A percentile compares a stretch with the other conserved stretches of the same genome.
Conservation (phyloP, 2,888 invertebrate species). For the Seira musarum region DNA sequence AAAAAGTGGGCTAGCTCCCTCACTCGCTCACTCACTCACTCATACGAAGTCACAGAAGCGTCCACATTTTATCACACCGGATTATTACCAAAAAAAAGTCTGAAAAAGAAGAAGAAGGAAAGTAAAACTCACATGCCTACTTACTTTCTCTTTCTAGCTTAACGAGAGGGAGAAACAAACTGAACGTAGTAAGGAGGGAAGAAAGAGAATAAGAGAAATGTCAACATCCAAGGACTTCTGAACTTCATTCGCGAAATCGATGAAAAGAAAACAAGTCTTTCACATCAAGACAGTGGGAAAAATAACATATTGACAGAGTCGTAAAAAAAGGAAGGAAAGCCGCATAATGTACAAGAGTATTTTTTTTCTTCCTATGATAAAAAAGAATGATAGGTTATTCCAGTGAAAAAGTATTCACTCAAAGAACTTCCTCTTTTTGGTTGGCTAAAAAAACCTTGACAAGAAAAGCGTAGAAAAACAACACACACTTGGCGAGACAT, state of each 20-base stretch:
- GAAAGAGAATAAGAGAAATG: constrained; percentile 35
- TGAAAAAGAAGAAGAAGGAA: constrained; percentile 33
- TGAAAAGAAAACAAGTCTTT: constrained; percentile 55
- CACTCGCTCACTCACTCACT: no score
- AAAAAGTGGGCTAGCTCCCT: no score
- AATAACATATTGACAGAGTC: constrained; percentile 48
- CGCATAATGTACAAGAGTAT: constrained; percentile 4
- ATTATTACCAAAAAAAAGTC: constrained; percentile 35
- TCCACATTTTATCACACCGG: constrained; percentile 30
- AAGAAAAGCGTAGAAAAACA: neutral
- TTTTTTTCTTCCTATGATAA: neutral
- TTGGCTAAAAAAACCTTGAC: constrained; percentile 11
- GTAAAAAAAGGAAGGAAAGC: constrained; percentile 5
- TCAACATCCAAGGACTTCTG: constrained; percentile 54
- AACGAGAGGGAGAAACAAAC: neutral
- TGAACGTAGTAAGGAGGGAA: no score
- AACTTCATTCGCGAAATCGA: constrained; percentile 52
- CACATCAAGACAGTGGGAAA: constrained; percentile 54
- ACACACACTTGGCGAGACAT: no score
- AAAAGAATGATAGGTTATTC: neutral
- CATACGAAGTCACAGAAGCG: constrained; percentile 23
- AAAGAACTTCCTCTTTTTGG: neutral
- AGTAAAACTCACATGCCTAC: no score
- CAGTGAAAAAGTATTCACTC: neutral
- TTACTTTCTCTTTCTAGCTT: no score